Percentiles rank a stretch among this genome's conserved stretches.
Evolutionary conservation across 2,888 invertebrate species (phyloP).

Genomic region (Heterodera filipjevi): DNA sequence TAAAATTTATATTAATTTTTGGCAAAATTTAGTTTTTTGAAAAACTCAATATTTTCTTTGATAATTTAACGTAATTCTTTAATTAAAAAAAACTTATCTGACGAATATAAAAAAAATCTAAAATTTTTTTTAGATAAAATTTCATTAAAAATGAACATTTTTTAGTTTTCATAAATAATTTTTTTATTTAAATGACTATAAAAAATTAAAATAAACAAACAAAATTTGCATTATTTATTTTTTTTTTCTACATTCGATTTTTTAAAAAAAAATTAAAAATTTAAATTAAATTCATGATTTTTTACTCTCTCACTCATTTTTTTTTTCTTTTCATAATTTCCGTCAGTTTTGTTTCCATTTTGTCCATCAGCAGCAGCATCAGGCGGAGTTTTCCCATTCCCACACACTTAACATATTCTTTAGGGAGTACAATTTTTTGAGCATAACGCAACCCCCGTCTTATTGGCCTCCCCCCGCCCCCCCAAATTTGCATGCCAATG

Average conservation of each 20-base stretch:
- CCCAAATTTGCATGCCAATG: no score
- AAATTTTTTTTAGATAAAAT: no score
- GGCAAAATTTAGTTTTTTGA: no score
- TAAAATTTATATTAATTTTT: no score
- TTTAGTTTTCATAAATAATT: not conserved
- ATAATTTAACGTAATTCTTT: no score
- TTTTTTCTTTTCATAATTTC: slow-evolving; percentile 8
- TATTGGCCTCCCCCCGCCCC: no score
- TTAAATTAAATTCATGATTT: not conserved
- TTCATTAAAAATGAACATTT: not conserved
- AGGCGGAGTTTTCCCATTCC: not conserved
- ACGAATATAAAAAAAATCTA: no score
- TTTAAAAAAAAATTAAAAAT: no score
- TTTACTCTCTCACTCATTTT: not conserved
- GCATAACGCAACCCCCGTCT: no score
- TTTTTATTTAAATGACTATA: not conserved
- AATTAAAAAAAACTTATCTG: no score
- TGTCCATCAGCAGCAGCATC: not conserved
- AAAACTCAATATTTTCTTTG: no score
- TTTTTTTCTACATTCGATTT: no score
- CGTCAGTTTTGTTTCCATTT: not conserved
- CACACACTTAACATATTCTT: not conserved
- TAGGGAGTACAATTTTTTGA: not conserved
- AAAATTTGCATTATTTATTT: not conserved
- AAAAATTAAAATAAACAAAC: not conserved